Evolutionary conservation across 1,140 invertebrate species (phyloP), one percentile per base, ranked within the genome.

Genomic region (Hermatobates lingyangjiaoensis): DNA sequence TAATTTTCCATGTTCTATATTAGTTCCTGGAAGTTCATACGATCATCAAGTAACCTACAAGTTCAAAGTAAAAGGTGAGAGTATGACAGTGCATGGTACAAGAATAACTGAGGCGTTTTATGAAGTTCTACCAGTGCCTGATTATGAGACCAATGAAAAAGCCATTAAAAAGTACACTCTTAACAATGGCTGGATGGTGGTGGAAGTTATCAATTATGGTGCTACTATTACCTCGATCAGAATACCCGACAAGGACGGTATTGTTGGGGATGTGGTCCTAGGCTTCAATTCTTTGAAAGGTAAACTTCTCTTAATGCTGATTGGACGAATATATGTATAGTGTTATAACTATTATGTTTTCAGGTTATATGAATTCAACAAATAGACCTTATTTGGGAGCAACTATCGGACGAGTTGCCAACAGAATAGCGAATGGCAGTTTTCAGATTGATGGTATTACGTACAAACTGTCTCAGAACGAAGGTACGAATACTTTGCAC

Each of bases 321-420:
- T n/a, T n/a, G n/a, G n/a, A n/a, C n/a, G n/a, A n/a, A n/a, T n/a
- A n/a, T n/a, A n/a, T n/a, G n/a, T n/a, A n/a, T n/a, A n/a, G n/a
- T n/a, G n/a, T n/a, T n/a, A n/a, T n/a, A n/a, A n/a, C n/a, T n/a
- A n/a, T n/a, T n/a, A n/a, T n/a, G n/a, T n/a, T n/a, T n/a, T n/a
- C 28, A 77, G 76, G 75, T 3, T 87, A 86, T 62, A 61, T 71
- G 10, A 68, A 68, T 4, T 60, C 63, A 42, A 18, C 14, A 0
- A 65, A 68, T 20, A 79, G 79, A 59, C 80, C 80, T 0, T 91
- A 93, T 61, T 82, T 95, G 60, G 93, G 93, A 10, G 80, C 83
- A 0, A 81, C 87, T 0, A 69, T 96, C 30, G 93, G 93, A 3
- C 71, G 92, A 54, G 82, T 89, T 24, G 86, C 85, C 0, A 94